Base-by-base conservation (phyloP, 1,140 invertebrate genomes). In the Latrodectus geometricus region DNA sequence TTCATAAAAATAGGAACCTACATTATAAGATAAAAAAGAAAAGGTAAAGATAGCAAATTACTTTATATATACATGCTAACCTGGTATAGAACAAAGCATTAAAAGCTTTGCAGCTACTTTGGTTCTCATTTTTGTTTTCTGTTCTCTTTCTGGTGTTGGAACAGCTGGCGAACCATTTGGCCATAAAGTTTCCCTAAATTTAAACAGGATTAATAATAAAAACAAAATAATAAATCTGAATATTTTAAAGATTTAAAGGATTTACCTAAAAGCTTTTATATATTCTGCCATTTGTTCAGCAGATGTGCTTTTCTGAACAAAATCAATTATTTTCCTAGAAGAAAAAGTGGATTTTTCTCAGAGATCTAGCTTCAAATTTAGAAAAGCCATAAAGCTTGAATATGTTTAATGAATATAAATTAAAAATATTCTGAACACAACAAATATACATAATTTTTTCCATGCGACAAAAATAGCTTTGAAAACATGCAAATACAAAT, bases 221-320 rank as follows among this genome's bases (percentile, higher is more conserved):
- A 72, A 21, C 14, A 72, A 14, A 21, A 21, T 72, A 23, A 14
- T 3, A 21, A 23, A 35, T 35, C 12, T 14, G 17, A 20, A 20
- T 23, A 72, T 23, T 23, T 20, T 14, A 72, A 14, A 14, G n/a
- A 14, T 7, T 9, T 17, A 35, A 21, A 14, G 21, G 8, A 92
- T 93, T 93, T 91, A 96, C 96, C 96, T 96, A 90, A 98, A 95
- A 78, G 94, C 92, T 90, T 94, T 94, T 83, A 99, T 93, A 92
- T 97, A 97, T 88, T 96, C 95, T 7, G 96, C 95, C 83, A 98
- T 95, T 91, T 97, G 96, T 85, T 96, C 94, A 35, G 97, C 96
- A 89, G 96, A 96, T 0, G 97, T 98, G 88, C 97, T 92, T 87
- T 94, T 94, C n/a, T 96, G 95, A 9, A 98, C 97, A 90, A 96